Evolutionary conservation across 2,797 vertebrate species (phyloP).

Genomic region (Enteromius argenteus): DNA sequence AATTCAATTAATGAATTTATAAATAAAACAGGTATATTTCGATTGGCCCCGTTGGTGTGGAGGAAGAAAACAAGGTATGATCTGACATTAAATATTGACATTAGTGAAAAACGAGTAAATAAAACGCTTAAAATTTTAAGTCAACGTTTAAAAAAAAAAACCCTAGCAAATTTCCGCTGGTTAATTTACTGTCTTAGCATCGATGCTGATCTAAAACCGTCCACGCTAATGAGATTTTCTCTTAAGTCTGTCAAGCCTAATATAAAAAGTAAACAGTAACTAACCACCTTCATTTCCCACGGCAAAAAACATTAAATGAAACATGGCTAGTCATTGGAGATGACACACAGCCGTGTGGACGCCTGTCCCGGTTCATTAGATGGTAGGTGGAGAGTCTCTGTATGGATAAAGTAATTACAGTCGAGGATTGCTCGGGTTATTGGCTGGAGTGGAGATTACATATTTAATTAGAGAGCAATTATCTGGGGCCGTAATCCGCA

Average conservation of each 20-base stretch:
- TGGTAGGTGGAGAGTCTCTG: constrained; percentile 39
- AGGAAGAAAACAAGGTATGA: constrained; percentile 16
- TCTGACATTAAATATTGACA: not conserved
- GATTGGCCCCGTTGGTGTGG: not conserved
- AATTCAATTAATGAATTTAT: not conserved
- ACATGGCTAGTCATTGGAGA: constrained; percentile 1
- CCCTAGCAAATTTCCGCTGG: not conserved
- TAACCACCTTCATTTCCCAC: constrained; percentile 32
- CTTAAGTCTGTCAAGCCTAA: constrained; percentile 38
- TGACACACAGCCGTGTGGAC: constrained; percentile 34
- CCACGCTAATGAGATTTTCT: constrained; percentile 20
- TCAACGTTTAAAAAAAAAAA: not conserved
- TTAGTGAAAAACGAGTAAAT: not conserved
- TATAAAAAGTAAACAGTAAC: constrained; percentile 41
- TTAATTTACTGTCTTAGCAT: not conserved
- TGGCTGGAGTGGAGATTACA: constrained; percentile 54
- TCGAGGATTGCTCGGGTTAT: constrained; percentile 41
- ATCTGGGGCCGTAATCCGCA: constrained; percentile 44
- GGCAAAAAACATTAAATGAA: constrained; percentile 18
- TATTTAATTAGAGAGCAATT: constrained; percentile 56
- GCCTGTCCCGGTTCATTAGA: constrained; percentile 46
- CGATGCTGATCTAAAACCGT: not conserved
- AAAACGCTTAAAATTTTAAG: not conserved
- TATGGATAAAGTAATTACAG: constrained; percentile 50
- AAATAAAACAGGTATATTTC: not conserved